A percentile compares a stretch with the other conserved stretches of the same genome.
phyloP scores from a whole-genome alignment of 2,797 vertebrate species.

The Phrynocephalus forsythii region DNA sequence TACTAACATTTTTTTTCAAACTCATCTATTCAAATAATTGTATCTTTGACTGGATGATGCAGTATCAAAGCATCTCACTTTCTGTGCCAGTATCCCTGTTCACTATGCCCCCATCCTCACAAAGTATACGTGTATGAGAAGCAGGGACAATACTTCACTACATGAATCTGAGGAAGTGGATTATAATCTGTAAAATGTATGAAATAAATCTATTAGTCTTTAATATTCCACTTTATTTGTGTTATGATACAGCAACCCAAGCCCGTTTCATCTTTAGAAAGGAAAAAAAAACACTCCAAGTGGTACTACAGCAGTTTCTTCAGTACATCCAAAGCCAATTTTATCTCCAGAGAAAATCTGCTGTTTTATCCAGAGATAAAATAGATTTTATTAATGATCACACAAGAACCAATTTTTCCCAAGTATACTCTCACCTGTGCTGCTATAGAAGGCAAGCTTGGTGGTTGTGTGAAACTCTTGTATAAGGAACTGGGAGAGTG shows the following conservation, averaged over 20 bases:
- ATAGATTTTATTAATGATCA: neutral
- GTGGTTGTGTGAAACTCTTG: constrained; percentile 92
- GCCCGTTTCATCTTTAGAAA: neutral
- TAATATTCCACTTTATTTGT: neutral
- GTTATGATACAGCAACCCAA: neutral
- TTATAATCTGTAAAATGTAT: neutral
- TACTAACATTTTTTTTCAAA: neutral
- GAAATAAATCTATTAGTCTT: no score
- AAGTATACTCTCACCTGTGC: constrained; percentile 83
- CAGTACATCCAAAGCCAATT: neutral
- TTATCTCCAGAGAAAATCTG: neutral
- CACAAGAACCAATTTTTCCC: neutral
- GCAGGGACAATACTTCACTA: no score
- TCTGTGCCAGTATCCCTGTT: neutral
- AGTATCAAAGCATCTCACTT: neutral
- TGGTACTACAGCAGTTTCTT: neutral
- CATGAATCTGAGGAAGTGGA: neutral
- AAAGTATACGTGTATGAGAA: no score
- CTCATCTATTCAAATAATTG: neutral
- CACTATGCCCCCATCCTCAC: neutral
- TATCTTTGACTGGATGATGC: neutral
- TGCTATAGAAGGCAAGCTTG: constrained; percentile 92
- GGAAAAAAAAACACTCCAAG: neutral
- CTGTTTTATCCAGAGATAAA: neutral
- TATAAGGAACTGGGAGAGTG: constrained; percentile 92